These are phyloP conservation scores for Pheucticus melanocephalus DNA, from an alignment of 2,113 vertebrate species.

Conservation along the genomic window DNA sequence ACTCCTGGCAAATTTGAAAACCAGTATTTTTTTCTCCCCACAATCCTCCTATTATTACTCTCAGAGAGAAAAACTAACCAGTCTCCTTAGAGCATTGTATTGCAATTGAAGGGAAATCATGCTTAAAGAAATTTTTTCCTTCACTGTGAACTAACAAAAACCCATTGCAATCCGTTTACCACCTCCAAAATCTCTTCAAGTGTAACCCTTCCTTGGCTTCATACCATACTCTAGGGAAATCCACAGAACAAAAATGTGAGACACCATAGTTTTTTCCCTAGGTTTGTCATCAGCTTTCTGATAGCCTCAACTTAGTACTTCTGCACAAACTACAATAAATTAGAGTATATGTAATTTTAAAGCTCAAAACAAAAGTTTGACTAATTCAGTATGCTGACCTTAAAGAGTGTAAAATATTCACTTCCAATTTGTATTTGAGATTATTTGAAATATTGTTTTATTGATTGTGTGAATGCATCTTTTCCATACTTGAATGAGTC, in stretches of 20 bases:
- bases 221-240: background rate
- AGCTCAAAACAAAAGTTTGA: background rate
- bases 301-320: background rate
- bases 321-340: background rate
- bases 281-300: background rate
- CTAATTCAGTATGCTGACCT: background rate
- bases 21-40: background rate
- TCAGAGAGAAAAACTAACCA: background rate
- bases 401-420: background rate
- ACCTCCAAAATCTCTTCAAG: background rate
- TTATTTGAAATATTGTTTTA: background rate
- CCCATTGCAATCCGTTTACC: background rate
- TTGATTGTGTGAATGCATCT: background rate
- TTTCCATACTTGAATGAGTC: background rate
- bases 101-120: background rate
- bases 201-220: background rate
- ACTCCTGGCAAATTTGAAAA: background rate
- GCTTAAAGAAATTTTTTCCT: background rate
- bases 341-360: background rate
- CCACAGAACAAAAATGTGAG: background rate
- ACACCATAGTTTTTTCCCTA: background rate
- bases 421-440: background rate
- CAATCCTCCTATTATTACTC: background rate
- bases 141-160: background rate
- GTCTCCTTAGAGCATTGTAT: background rate